phyloP scores from a whole-genome alignment of 1,140 invertebrate species.

The Cotesia vestalis region DNA sequence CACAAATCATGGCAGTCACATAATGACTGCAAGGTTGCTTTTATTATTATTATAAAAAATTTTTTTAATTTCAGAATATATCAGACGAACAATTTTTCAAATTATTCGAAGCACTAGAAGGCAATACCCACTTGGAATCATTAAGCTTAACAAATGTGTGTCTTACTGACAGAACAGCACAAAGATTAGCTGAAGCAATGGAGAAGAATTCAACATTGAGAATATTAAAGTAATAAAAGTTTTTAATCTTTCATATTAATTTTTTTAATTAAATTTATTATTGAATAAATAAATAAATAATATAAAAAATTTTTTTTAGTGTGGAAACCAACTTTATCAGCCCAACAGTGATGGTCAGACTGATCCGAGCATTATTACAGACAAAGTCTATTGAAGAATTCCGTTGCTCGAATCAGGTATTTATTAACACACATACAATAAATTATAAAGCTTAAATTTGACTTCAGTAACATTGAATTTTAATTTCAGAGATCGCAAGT shows the following conservation, averaged over 20 bases:
- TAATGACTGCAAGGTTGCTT: too few species aligned
- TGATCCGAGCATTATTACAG: slow-evolving; percentile 86
- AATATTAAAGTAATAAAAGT: slow-evolving; percentile 78
- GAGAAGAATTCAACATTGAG: slow-evolving; percentile 87
- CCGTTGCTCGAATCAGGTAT: slow-evolving; percentile 93
- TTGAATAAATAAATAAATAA: slow-evolving; percentile 24
- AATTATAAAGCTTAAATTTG: not conserved
- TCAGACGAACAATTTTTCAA: slow-evolving; percentile 94
- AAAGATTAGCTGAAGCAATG: slow-evolving; percentile 84
- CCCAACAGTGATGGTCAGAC: slow-evolving; percentile 81
- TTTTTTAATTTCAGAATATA: slow-evolving; percentile 81
- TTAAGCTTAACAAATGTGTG: slow-evolving; percentile 94
- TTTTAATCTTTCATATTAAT: slow-evolving; percentile 12
- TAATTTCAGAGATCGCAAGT: slow-evolving; percentile 85
- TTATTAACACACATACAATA: not conserved
- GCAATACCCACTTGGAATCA: slow-evolving; percentile 91
- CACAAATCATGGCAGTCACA: too few species aligned
- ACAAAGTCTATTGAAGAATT: slow-evolving; percentile 92
- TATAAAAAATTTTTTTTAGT: slow-evolving; percentile 58
- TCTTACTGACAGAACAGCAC: slow-evolving; percentile 86
- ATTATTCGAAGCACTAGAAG: slow-evolving; percentile 87
- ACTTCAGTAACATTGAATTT: not conserved
- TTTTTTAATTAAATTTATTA: not conserved
- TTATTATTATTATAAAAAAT: too few species aligned
- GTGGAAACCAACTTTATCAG: slow-evolving; percentile 97